A percentile compares a stretch with the other conserved stretches of the same genome.
phyloP scores from a whole-genome alignment of 2,113 vertebrate species.

The Origma solitaria region DNA sequence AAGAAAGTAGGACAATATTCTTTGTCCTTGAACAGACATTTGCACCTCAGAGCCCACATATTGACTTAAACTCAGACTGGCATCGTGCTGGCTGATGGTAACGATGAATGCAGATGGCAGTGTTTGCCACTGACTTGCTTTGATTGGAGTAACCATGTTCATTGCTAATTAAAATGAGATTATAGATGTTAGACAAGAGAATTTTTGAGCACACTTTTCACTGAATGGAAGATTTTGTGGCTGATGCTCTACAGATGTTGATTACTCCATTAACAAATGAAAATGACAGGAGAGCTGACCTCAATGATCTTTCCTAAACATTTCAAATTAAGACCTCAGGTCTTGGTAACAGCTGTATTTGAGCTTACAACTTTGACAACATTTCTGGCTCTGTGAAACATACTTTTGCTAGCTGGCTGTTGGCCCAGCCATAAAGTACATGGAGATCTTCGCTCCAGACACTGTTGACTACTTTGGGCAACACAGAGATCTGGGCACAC shows the following conservation, averaged over 20 bases:
- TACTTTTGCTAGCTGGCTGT: not conserved
- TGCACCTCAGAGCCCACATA: not conserved
- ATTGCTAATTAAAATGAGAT: constrained; percentile 46
- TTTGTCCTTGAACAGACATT: not conserved
- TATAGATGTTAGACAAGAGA: constrained; percentile 5
- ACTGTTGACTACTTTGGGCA: not conserved
- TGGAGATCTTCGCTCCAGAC: not conserved
- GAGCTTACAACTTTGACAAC: not conserved
- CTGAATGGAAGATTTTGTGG: not conserved
- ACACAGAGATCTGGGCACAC: not conserved
- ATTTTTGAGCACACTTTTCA: not conserved
- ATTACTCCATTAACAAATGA: constrained; percentile 7
- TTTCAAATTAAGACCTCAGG: not conserved
- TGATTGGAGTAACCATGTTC: constrained; percentile 32
- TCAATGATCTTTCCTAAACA: not conserved
- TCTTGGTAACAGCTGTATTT: not conserved
- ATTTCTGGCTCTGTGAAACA: not conserved
- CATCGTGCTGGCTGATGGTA: not conserved
- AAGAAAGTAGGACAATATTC: not conserved
- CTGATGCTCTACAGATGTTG: not conserved
- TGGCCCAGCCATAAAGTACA: not conserved
- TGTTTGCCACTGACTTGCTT: constrained; percentile 3
- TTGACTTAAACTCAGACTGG: not conserved
- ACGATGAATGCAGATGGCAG: not conserved
- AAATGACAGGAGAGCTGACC: not conserved